A percentile compares a stretch with the other conserved stretches of the same genome.
Conservation (phyloP, 2,797 vertebrate genomes). For the Syndactyla subalaris region DNA sequence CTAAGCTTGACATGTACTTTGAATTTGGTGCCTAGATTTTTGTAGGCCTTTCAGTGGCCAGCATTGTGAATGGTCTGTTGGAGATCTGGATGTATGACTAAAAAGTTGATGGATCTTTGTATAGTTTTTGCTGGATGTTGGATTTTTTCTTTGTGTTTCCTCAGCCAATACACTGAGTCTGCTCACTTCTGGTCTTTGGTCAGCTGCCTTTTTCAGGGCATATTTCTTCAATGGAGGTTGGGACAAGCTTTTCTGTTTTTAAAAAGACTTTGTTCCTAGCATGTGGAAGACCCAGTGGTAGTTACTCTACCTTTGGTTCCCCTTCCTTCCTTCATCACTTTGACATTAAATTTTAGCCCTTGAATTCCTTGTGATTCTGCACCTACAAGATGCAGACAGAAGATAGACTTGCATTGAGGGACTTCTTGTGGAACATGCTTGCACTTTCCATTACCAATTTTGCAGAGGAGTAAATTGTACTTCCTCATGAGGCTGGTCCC, state of each 20-base stretch:
- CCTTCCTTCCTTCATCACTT: not conserved
- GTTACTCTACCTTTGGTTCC: not conserved
- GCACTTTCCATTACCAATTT: not conserved
- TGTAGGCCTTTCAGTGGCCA: not conserved
- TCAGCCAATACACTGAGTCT: not conserved
- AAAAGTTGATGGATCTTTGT: not conserved
- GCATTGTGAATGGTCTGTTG: not conserved
- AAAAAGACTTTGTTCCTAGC: rapidly evolving
- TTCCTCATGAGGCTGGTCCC: not conserved
- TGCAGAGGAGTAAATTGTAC: not conserved
- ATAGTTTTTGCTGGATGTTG: not conserved
- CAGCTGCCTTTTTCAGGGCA: not conserved
- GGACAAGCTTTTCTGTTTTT: not conserved
- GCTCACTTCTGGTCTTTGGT: not conserved
- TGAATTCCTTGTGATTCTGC: not conserved
- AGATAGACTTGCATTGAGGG: not conserved
- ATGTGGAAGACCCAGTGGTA: not conserved
- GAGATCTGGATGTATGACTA: not conserved
- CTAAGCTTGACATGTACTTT: not conserved
- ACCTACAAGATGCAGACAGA: not conserved
- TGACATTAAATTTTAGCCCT: not conserved
- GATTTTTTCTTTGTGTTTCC: not conserved
- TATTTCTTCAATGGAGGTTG: not conserved
- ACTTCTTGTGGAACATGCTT: not conserved
- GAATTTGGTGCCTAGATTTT: not conserved